Evolutionary conservation across 2,888 invertebrate genomes (phyloP).

Genomic region (Himalopsyche kuldschensis): DNA sequence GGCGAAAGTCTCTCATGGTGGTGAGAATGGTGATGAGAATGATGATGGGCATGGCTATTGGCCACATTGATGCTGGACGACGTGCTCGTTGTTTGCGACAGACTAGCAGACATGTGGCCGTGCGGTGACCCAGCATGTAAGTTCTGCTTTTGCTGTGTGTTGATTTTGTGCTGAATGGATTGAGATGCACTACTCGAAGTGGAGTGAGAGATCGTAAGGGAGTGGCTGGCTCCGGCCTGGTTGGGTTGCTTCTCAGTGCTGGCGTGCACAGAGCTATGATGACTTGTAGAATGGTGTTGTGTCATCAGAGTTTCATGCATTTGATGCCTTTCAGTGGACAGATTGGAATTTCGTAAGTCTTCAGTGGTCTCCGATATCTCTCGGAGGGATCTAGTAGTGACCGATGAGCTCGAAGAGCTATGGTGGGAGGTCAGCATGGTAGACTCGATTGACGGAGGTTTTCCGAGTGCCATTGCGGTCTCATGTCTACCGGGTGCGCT

Average conservation of each 20-base stretch:
- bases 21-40: slow-evolving; percentile 60
- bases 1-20: slow-evolving; percentile 70
- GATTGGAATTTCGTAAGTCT: slow-evolving; percentile 54
- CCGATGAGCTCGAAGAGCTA: slow-evolving; percentile 70
- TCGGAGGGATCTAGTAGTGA: slow-evolving; percentile 67
- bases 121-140: slow-evolving; percentile 58
- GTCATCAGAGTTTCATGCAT: slow-evolving; percentile 68
- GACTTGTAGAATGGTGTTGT: slow-evolving; percentile 68
- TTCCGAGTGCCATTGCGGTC: slow-evolving; percentile 46
- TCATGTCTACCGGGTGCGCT: slow-evolving; percentile 56
- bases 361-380: slow-evolving; percentile 62
- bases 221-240: slow-evolving; percentile 59
- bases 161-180: slow-evolving; percentile 65
- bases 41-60: slow-evolving; percentile 70
- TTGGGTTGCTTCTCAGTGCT: slow-evolving; percentile 65
- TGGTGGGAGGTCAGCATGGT: slow-evolving; percentile 72
- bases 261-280: slow-evolving; percentile 66
- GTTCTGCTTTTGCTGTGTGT: slow-evolving; percentile 56
- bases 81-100: slow-evolving; percentile 58
- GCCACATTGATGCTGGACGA: slow-evolving; percentile 59
- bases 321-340: slow-evolving; percentile 61
- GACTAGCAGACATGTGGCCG: slow-evolving; percentile 57
- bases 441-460: slow-evolving; percentile 62
- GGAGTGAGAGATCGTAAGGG: slow-evolving; percentile 68
- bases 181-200: slow-evolving; percentile 69